Percentiles rank a stretch among this genome's conserved stretches.
phyloP scores from a whole-genome alignment of 1,140 invertebrate genomes.

The Piezodorus guildinii region DNA sequence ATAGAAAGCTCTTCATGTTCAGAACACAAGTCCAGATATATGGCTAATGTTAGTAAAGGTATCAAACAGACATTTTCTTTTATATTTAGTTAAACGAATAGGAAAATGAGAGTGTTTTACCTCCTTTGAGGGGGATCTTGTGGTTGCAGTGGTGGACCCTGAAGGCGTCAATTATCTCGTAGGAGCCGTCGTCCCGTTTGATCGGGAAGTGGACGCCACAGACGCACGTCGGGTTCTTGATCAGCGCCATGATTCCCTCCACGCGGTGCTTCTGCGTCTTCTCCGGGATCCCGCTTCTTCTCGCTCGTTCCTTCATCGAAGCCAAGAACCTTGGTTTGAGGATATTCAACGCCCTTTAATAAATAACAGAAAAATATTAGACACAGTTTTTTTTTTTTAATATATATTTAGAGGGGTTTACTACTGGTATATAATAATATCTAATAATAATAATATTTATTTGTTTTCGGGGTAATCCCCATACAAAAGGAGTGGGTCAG shows the following conservation, averaged over 20 bases:
- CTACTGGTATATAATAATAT: too few relatives aligned
- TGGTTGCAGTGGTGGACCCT: constrained; percentile 75
- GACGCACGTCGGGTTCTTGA: not conserved
- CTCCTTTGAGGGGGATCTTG: constrained; percentile 69
- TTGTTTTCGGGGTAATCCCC: too few relatives aligned
- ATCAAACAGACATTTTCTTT: too few relatives aligned
- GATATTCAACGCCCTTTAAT: not conserved
- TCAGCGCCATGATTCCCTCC: not conserved
- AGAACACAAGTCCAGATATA: too few relatives aligned
- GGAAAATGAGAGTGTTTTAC: constrained; percentile 29
- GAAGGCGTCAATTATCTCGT: constrained; percentile 70
- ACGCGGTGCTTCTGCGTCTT: not conserved
- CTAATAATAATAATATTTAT: too few relatives aligned
- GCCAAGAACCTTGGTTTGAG: not conserved
- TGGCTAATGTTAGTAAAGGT: too few relatives aligned
- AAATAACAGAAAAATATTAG: too few relatives aligned
- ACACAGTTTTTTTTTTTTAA: too few relatives aligned
- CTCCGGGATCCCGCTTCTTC: not conserved
- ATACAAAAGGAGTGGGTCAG: too few relatives aligned
- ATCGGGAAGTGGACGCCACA: constrained; percentile 60
- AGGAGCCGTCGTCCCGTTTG: constrained; percentile 57
- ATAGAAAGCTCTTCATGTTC: too few relatives aligned
- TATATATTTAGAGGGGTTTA: too few relatives aligned
- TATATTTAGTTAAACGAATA: too few relatives aligned
- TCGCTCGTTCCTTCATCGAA: not conserved